Conservation (phyloP, 2,113 vertebrate species). For the Lanius collurio region DNA sequence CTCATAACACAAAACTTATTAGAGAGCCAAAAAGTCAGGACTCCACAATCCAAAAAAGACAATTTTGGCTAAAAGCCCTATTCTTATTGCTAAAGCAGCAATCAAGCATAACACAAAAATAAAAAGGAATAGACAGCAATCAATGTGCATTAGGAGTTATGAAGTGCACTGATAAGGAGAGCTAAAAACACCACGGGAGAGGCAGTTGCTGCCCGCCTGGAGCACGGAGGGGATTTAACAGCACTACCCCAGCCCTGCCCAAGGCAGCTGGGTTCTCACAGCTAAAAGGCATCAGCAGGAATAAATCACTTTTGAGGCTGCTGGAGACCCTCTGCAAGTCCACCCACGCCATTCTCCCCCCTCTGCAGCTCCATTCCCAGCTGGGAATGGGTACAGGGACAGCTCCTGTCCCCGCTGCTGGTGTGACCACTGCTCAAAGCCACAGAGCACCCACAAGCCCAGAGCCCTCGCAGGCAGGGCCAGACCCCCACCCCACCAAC, state of each 20-base stretch:
- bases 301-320: not conserved
- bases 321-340: not conserved
- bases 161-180: constrained; percentile 49
- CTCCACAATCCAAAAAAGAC: constrained; percentile 52
- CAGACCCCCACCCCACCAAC: fast-evolving
- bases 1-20: constrained; percentile 64
- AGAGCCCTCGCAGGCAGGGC: fast-evolving
- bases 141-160: constrained; percentile 51
- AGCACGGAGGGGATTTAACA: not conserved
- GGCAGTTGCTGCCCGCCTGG: not conserved
- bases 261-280: not conserved
- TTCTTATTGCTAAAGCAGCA: constrained; percentile 62
- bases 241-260: not conserved
- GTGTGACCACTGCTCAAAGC: not conserved
- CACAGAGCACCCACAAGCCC: fast-evolving
- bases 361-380: not conserved
- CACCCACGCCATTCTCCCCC: fast-evolving
- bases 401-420: fast-evolving
- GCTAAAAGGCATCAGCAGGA: not conserved
- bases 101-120: constrained; percentile 56
- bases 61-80: constrained; percentile 64
- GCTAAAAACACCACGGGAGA: constrained; percentile 29
- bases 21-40: constrained; percentile 56
- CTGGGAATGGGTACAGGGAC: not conserved
- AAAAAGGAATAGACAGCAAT: constrained; percentile 60